phyloP scores from a whole-genome alignment of 2,888 invertebrate genomes.

The Lagria hirta region DNA sequence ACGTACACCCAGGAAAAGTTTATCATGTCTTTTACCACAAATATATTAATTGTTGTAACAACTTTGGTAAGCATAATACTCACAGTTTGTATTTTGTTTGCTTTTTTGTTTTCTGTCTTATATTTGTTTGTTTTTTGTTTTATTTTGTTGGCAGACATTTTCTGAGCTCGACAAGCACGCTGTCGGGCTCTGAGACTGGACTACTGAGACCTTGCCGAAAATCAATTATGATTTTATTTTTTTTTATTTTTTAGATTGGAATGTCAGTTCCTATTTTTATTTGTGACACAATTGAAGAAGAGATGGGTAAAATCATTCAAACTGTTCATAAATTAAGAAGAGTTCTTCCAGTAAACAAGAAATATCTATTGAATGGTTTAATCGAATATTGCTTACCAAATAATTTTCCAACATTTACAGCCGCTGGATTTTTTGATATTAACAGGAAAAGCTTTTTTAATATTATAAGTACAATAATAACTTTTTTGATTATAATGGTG shows the following conservation, averaged over 20 bases:
- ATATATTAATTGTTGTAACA: background rate
- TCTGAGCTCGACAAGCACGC: too few species aligned
- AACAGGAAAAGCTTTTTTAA: slow-evolving; percentile 1
- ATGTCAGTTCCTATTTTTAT: background rate
- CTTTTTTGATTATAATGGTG: slow-evolving; percentile 9
- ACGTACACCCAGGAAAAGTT: background rate
- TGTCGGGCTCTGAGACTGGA: too few species aligned
- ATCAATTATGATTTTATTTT: background rate
- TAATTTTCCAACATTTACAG: slow-evolving; percentile 8
- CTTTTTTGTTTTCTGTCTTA: too few species aligned
- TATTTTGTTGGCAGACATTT: too few species aligned
- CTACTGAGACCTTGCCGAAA: too few species aligned
- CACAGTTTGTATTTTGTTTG: too few species aligned
- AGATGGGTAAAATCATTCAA: slow-evolving; percentile 2
- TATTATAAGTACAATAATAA: slow-evolving; percentile 1
- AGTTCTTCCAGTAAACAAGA: background rate
- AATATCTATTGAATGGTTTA: slow-evolving; percentile 1
- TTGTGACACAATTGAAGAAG: background rate
- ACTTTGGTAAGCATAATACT: slow-evolving; percentile 7
- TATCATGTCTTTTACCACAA: background rate
- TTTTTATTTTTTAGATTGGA: slow-evolving; percentile 4
- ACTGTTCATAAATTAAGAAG: background rate
- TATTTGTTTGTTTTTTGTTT: too few species aligned
- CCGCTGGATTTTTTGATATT: slow-evolving; percentile 8
- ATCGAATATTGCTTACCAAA: slow-evolving; percentile 1